Evolutionary conservation across 2,113 vertebrate species (phyloP).

Genomic region (Rhabdomys dilectus): DNA sequence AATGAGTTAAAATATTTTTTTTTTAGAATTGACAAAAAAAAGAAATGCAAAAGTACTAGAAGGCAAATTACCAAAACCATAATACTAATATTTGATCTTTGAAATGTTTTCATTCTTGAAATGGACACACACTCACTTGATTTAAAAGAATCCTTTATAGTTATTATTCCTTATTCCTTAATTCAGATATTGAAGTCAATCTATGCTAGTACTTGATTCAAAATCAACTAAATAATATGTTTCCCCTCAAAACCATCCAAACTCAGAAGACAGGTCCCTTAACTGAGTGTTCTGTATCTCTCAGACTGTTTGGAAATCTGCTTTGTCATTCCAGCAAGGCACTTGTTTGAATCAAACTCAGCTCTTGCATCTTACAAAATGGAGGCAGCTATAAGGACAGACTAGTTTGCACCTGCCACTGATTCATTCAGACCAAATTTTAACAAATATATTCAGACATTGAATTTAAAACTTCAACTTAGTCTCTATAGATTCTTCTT

Average conservation of each 20-base stretch:
- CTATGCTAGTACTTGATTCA: neutral
- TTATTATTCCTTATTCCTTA: neutral
- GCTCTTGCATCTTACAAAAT: neutral
- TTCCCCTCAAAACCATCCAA: neutral
- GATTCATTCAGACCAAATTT: neutral
- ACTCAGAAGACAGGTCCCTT: too few species aligned
- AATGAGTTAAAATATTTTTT: neutral
- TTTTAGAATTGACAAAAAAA: neutral
- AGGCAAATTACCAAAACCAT: neutral
- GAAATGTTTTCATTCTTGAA: neutral
- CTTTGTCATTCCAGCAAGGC: neutral
- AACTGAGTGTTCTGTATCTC: neutral
- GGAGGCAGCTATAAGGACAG: neutral
- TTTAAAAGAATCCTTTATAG: neutral
- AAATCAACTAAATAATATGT: neutral
- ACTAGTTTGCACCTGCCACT: neutral
- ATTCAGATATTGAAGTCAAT: neutral
- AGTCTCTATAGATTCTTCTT: slow-evolving; percentile 43
- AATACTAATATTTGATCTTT: neutral
- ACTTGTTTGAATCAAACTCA: neutral
- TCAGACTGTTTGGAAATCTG: neutral
- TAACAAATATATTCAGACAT: slow-evolving; percentile 10
- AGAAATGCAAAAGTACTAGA: neutral
- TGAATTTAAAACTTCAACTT: slow-evolving; percentile 10
- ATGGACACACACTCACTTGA: neutral